These are phyloP conservation scores for Drosophila stalkeri DNA, from an alignment of 2,888 invertebrate genomes.

Conservation along the genomic window DNA sequence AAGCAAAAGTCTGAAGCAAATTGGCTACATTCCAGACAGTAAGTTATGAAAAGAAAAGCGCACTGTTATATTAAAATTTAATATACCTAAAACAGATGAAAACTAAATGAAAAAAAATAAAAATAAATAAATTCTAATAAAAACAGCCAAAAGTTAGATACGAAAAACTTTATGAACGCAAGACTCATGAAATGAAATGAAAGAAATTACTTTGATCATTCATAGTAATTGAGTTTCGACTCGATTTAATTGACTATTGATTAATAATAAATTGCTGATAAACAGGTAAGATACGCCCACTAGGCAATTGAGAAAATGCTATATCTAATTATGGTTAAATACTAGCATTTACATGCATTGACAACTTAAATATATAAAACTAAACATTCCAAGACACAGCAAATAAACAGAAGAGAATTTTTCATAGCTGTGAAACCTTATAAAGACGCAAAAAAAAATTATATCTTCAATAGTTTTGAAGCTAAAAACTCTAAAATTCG, in stretches of 20 bases:
- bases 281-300: neutral
- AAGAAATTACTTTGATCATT: neutral
- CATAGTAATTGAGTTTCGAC: neutral
- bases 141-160: neutral
- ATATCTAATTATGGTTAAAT: too few species aligned
- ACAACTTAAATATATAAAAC: too few species aligned
- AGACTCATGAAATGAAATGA: neutral
- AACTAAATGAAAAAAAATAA: neutral
- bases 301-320: too few species aligned
- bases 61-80: conserved; percentile 3
- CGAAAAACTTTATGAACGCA: neutral
- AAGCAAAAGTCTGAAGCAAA: conserved; percentile 2
- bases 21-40: neutral
- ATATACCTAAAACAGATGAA: neutral
- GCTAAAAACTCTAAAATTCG: too few species aligned
- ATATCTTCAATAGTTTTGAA: too few species aligned
- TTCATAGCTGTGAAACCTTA: too few species aligned
- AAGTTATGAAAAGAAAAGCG: neutral
- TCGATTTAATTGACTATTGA: neutral
- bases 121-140: neutral
- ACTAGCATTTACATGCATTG: too few species aligned
- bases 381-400: too few species aligned
- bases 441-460: too few species aligned
- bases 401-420: too few species aligned
- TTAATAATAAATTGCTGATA: too few species aligned